Conservation (phyloP, 2,888 invertebrate genomes). For the Hydrotaea cyrtoneurina region DNA sequence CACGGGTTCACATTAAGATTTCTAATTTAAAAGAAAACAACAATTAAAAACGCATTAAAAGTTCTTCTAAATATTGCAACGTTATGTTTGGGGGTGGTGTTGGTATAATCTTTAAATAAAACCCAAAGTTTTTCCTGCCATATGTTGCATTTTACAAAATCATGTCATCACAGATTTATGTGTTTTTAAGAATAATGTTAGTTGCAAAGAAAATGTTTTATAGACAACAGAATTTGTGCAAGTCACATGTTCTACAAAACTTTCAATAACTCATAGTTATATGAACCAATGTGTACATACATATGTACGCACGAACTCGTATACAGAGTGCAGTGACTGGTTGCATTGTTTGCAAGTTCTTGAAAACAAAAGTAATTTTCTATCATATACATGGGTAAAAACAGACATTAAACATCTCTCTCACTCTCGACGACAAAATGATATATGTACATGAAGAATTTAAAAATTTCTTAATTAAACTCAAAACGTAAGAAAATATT, state of each 20-base stretch:
- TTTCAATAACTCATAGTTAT: slow-evolving; percentile 8
- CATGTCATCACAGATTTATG: slow-evolving; percentile 12
- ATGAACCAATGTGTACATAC: too few relatives aligned
- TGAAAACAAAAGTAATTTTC: slow-evolving; percentile 1
- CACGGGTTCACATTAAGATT: too few relatives aligned
- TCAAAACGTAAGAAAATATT: too few relatives aligned
- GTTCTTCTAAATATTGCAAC: background rate
- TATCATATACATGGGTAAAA: background rate
- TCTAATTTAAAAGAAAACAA: background rate
- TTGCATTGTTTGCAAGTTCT: background rate
- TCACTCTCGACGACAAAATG: too few relatives aligned
- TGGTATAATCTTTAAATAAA: background rate
- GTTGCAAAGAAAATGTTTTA: background rate
- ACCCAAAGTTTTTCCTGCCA: background rate
- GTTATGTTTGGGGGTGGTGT: background rate
- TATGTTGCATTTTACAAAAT: slow-evolving; percentile 19
- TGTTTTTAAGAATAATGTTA: slow-evolving; percentile 12
- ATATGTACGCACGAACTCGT: background rate
- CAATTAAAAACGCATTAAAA: background rate
- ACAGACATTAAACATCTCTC: too few relatives aligned
- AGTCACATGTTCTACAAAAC: background rate
- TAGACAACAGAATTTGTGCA: slow-evolving; percentile 4
- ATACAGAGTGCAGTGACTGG: background rate
- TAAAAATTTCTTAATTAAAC: too few relatives aligned
- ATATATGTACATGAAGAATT: too few relatives aligned